Base-by-base conservation (phyloP, 2,113 vertebrate species). In the Dasypus novemcinctus region DNA sequence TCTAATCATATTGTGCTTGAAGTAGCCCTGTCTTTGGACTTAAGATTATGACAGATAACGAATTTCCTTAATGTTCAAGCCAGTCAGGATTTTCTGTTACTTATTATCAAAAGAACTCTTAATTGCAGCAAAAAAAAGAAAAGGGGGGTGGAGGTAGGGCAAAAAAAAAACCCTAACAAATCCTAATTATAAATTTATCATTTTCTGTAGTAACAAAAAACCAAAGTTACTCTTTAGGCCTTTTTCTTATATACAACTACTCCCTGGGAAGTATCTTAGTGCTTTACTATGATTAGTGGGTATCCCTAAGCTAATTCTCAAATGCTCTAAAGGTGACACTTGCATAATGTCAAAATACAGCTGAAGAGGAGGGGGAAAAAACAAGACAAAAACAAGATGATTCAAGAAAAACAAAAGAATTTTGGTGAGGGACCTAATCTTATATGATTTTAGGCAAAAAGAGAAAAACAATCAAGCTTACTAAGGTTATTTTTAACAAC, bases 401-500 rank as follows among this genome's bases (percentile, higher is more conserved):
- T 86, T 90, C 25, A 69, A 87, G 21, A 86, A 4, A 9, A 81
- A 76, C 4, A 86, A 86, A 85, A 64, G 14, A 64, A 66, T 66
- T 93, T 87, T 86, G 18, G 68, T 80, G 54, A 87, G 59, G 11
- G 2, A 63, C 25, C 41, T 81, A 75, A 69, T 12, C 20, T 18
- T 81, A 80, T 5, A 63, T 89, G 36, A 94, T 71, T 86, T 89
- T 57, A 86, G 23, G 41, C 15, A 46, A 68, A 87, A 88, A 91
- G 82, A 84, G 4, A 72, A 87, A 91, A 78, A 31, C 52, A 79
- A 49, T 10, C 46, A 71, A 46, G 25, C 33, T 21, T 64, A 71
- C 59, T 74, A 74, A n/a, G n/a, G 41, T 61, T 95, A 83, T 69
- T 84, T 93, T 93, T 66, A 94, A 90, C 12, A 90, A 90, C n/a